phyloP scores from a whole-genome alignment of 2,888 invertebrate genomes.

The Acrocera orbiculus region DNA sequence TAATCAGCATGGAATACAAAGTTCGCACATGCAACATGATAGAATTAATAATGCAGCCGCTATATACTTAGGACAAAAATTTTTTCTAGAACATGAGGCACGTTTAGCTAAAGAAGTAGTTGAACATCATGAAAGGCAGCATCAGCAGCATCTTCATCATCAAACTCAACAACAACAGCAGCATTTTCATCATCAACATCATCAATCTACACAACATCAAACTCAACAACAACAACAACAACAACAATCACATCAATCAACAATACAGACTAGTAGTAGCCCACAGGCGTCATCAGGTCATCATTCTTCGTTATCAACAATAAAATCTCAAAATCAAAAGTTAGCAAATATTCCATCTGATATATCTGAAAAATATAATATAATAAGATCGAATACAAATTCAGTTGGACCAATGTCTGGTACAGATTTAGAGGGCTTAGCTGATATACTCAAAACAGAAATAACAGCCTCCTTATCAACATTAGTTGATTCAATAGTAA shows the following conservation, averaged over 20 bases:
- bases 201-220: slow-evolving; percentile 35
- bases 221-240: slow-evolving; percentile 34
- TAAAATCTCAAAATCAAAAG: slow-evolving; percentile 33
- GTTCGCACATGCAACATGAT: slow-evolving; percentile 37
- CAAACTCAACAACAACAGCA: slow-evolving; percentile 35
- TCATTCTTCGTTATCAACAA: slow-evolving; percentile 32
- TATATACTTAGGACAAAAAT: slow-evolving; percentile 64
- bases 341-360: slow-evolving; percentile 41
- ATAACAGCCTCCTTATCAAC: slow-evolving; percentile 68
- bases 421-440: slow-evolving; percentile 70
- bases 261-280: too few relatives aligned
- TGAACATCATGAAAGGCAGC: slow-evolving; percentile 39
- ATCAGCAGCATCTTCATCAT: slow-evolving; percentile 31
- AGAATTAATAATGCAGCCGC: slow-evolving; percentile 44
- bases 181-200: slow-evolving; percentile 37
- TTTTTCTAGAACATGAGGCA: slow-evolving; percentile 64
- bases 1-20: slow-evolving; percentile 18
- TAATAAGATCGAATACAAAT: slow-evolving; percentile 51
- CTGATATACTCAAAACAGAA: slow-evolving; percentile 82
- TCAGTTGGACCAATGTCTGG: slow-evolving; percentile 51
- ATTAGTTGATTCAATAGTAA: slow-evolving; percentile 74
- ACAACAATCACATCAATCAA: slow-evolving; percentile 34
- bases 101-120: slow-evolving; percentile 48
- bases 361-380: slow-evolving; percentile 58
- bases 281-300: slow-evolving; percentile 33